phyloP scores from a whole-genome alignment of 2,797 vertebrate species.

The Margarornis squamiger region DNA sequence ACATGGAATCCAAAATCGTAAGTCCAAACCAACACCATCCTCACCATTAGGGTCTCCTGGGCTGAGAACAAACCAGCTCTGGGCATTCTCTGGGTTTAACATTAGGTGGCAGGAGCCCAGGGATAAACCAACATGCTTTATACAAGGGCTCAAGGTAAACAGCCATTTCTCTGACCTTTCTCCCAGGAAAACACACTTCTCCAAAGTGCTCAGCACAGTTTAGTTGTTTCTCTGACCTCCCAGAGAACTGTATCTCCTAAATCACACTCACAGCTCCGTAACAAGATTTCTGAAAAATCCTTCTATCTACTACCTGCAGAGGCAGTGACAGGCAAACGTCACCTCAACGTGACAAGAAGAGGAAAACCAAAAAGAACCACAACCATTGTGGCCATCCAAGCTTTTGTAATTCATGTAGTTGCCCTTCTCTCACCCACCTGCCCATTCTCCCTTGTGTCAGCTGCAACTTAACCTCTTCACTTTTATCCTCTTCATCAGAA shows the following conservation, averaged over 20 bases:
- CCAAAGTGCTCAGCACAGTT: background rate
- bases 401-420: fast-evolving
- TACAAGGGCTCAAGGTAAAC: background rate
- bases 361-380: background rate
- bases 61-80: background rate
- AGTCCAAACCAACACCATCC: background rate
- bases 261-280: background rate
- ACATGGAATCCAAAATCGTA: background rate
- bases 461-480: background rate
- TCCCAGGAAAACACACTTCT: background rate
- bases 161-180: background rate
- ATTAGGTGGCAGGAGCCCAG: background rate
- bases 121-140: background rate
- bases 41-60: background rate
- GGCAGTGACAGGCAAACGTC: background rate
- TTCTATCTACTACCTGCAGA: background rate
- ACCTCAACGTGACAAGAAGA: background rate
- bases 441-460: background rate
- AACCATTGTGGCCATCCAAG: background rate
- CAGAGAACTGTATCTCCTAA: background rate
- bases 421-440: background rate
- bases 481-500: background rate
- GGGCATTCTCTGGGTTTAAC: background rate
- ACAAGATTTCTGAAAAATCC: background rate
- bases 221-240: background rate